Evolutionary conservation across 2,113 vertebrate species (phyloP), one percentile per base, ranked within the genome.

Genomic region (Oryzias javanicus): DNA sequence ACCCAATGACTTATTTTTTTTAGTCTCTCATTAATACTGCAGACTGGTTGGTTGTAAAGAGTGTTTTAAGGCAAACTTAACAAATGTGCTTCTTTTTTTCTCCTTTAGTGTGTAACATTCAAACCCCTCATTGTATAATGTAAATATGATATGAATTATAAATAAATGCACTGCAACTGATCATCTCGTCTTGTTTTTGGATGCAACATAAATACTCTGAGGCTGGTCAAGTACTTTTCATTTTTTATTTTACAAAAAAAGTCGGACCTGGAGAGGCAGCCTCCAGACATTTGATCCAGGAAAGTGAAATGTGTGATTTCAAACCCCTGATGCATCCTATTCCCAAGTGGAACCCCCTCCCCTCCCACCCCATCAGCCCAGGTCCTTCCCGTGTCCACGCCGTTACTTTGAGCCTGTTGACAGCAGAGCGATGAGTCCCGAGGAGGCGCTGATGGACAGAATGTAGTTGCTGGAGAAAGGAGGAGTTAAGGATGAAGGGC

Each of bases 321-420:
- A 29, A 7, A 40, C 65, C 22, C 10, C 10, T 41, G 27, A 13
- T 19, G 42, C 42, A 55, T 60, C 72, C 69, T 4, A 14, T 51
- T 52, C 60, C 51, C n/a, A 47, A 66, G 15, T 63, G 64, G 13
- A 29, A 35, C 63, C 51, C 35, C 14, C 17, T 48, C 47, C 18
- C 45, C 40, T 35, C 70, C 55, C 50, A 42, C 20, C 47, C 50
- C 49, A 13, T 40, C 29, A 61, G 29, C 29, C 19, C 16, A 12
- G 14, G 50, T 35, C 42, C 25, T 40, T 58, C 13, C 29, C 22
- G 17, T 14, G 4, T 5, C 41, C 49, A 18, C 19, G 25, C 24
- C 3, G 79, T 93, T 93, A 99, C 76, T 98, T 98, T 67, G 96
- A 98, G 65, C 97, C 96, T 0, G 97, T 99, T 13, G 97, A 99